phyloP scores from a whole-genome alignment of 2,888 invertebrate species.

The Eilema griseolum region DNA sequence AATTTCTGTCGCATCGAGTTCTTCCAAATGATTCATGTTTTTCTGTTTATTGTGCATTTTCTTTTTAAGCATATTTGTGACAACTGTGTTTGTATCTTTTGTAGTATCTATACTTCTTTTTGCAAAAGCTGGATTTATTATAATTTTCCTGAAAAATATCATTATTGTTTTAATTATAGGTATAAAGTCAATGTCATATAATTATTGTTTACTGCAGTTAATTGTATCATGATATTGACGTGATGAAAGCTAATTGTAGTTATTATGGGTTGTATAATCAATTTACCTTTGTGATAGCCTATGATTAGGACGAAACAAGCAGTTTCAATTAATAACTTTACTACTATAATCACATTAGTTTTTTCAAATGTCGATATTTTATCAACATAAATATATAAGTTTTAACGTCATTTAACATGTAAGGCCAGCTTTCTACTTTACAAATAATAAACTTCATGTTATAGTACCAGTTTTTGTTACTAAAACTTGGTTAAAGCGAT shows the following conservation, averaged over 20 bases:
- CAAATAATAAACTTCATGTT: background rate
- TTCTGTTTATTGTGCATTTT: conserved; percentile 72
- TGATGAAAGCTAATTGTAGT: too few relatives aligned
- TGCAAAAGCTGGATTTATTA: conserved; percentile 81
- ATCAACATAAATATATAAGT: too few relatives aligned
- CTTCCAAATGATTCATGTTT: conserved; percentile 59
- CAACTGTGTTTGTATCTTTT: conserved; percentile 29
- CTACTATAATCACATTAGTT: background rate
- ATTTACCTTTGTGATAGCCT: background rate
- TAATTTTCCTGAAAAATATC: conserved; percentile 67
- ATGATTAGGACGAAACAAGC: background rate
- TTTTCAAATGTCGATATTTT: background rate
- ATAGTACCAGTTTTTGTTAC: background rate
- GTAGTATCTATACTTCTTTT: conserved; percentile 73
- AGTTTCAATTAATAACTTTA: background rate
- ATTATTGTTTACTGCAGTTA: background rate
- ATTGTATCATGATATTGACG: too few relatives aligned
- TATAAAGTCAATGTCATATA: background rate
- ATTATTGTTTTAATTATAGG: conserved; percentile 7
- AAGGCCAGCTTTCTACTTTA: too few relatives aligned
- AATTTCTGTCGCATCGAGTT: conserved; percentile 65
- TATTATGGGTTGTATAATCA: background rate
- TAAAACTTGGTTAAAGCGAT: background rate
- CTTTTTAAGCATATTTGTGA: conserved; percentile 53
- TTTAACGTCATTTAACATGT: too few relatives aligned